A percentile compares a stretch with the other conserved stretches of the same genome.
Evolutionary conservation across 2,888 invertebrate species (phyloP).

Genomic region (Andrena camellia): DNA sequence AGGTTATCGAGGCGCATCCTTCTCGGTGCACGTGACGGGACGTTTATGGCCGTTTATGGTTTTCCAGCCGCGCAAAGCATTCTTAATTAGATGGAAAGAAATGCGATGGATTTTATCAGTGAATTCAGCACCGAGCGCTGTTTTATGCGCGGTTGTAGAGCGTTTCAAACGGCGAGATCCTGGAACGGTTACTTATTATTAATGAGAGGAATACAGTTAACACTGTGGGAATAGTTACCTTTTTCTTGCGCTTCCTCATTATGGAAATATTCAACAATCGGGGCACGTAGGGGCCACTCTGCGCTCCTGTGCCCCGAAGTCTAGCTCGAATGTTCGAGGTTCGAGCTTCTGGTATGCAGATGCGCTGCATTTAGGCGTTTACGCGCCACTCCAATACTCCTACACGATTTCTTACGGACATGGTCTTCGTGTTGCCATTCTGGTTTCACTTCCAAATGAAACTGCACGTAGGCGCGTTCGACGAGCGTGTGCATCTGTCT

Average conservation of each 20-base stretch:
- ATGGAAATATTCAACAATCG: slow-evolving; percentile 55
- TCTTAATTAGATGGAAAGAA: background rate
- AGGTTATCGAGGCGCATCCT: slow-evolving; percentile 27
- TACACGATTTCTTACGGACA: slow-evolving; percentile 30
- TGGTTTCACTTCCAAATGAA: slow-evolving; percentile 45
- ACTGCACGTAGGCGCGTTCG: slow-evolving; percentile 13
- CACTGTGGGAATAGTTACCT: slow-evolving; percentile 54
- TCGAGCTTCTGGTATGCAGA: slow-evolving; percentile 62
- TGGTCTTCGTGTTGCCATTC: slow-evolving; percentile 1
- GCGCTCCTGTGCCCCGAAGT: slow-evolving; percentile 6
- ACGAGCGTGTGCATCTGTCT: background rate
- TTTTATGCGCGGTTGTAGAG: too few species aligned
- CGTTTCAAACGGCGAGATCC: background rate
- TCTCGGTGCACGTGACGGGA: slow-evolving; percentile 19
- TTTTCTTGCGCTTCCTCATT: slow-evolving; percentile 36
- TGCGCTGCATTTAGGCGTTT: slow-evolving; percentile 52
- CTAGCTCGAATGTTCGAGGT: slow-evolving; percentile 39
- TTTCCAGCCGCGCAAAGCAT: background rate
- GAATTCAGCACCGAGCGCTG: background rate
- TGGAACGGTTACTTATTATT: slow-evolving; percentile 47
- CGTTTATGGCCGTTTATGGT: background rate
- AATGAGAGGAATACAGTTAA: slow-evolving; percentile 50
- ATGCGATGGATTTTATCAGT: background rate
- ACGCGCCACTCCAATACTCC: slow-evolving; percentile 29
- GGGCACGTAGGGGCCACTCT: slow-evolving; percentile 21